These are phyloP conservation scores for Scopus umbretta DNA, from an alignment of 2,113 vertebrate species.

Conservation along the genomic window DNA sequence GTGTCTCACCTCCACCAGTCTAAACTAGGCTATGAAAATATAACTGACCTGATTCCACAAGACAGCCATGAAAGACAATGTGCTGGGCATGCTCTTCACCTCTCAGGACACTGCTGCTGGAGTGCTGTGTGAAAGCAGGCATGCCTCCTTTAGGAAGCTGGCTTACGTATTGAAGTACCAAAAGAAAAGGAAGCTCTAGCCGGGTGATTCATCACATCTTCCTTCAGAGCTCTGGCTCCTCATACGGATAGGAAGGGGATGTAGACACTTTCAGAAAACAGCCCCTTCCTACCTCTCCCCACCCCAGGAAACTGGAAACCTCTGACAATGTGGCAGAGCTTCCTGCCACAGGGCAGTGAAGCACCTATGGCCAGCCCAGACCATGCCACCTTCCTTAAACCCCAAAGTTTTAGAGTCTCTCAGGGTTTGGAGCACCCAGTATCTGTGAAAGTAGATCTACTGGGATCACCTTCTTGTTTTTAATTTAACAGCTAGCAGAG, in stretches of 20 bases:
- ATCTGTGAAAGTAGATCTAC: background rate
- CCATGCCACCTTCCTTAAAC: background rate
- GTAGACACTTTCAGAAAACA: background rate
- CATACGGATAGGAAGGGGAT: background rate
- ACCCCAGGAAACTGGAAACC: background rate
- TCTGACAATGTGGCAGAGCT: background rate
- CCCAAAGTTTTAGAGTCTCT: background rate
- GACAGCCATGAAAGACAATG: background rate
- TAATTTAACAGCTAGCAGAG: background rate
- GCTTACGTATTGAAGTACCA: background rate
- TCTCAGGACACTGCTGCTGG: background rate
- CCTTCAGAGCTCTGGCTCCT: background rate
- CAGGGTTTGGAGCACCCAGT: background rate
- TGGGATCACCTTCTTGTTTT: background rate
- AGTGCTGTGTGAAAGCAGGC: rapidly evolving
- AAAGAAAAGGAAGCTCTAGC: background rate
- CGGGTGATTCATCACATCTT: background rate
- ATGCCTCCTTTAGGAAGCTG: background rate
- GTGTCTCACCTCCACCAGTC: background rate
- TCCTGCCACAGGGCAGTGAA: background rate
- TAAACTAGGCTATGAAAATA: background rate
- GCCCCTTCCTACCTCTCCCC: background rate
- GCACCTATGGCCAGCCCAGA: rapidly evolving
- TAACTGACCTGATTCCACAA: background rate
- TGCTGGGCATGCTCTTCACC: rapidly evolving